These are phyloP conservation scores for Typhlichthys subterraneus DNA, from an alignment of 2,797 vertebrate genomes.

Conservation along the genomic window DNA sequence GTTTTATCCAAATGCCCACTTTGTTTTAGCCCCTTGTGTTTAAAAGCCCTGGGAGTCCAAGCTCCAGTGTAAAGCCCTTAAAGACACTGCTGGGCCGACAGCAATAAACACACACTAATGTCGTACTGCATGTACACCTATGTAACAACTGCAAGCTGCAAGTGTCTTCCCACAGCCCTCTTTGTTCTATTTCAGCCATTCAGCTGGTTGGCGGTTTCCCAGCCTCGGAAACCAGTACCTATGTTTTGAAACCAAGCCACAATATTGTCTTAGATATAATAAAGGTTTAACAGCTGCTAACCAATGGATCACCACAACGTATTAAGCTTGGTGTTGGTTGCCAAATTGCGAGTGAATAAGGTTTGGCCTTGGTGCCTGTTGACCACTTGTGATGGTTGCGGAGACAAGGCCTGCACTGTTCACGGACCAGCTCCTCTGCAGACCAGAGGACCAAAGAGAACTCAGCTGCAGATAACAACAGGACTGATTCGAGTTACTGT, in stretches of 20 bases:
- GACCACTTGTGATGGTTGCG: constrained; percentile 44
- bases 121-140: constrained; percentile 1
- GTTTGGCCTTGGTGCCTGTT: constrained; percentile 21
- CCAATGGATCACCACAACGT: constrained; percentile 19
- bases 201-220: constrained; percentile 9
- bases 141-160: constrained; percentile 27
- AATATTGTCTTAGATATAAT: constrained; percentile 11
- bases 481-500: constrained; percentile 37
- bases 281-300: constrained; percentile 5
- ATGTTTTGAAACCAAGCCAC: constrained; percentile 27
- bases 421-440: not conserved
- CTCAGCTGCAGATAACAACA: constrained; percentile 47
- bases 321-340: constrained; percentile 15
- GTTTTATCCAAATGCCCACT: constrained; percentile 26
- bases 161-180: constrained; percentile 19
- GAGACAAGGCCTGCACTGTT: constrained; percentile 58
- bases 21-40: constrained; percentile 23
- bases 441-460: constrained; percentile 24
- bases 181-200: constrained; percentile 34
- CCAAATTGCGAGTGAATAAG: constrained; percentile 42
- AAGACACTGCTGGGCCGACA: constrained; percentile 16
- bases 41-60: not conserved
- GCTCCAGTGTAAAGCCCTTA: constrained; percentile 23
- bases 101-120: constrained; percentile 34
- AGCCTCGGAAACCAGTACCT: constrained; percentile 28